Evolutionary conservation across 2,113 vertebrate genomes (phyloP), one percentile per base, ranked within the genome.

Genomic region (Dicrurus megarhynchus): DNA sequence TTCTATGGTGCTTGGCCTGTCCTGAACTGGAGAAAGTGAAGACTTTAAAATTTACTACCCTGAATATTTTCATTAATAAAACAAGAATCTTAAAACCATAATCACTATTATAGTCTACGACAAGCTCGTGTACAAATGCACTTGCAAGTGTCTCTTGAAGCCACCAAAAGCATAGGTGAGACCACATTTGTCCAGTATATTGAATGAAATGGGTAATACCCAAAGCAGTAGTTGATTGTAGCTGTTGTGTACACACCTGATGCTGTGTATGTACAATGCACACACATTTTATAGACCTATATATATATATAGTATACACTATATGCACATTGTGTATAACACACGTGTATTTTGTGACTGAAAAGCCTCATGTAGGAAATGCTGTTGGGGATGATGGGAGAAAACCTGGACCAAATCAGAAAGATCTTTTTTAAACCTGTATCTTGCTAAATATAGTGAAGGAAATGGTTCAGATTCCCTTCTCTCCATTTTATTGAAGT

Each of bases 301-400:
- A n/a, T n/a, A n/a, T n/a, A n/a, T n/a, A n/a, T n/a, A n/a, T n/a
- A 0, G 16, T 18, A 9, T 4, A 67, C 23, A 19, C 24, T 20
- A 24, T 5, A 18, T 6, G 27, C 23, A 19, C 33, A 35, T 5
- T 18, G 22, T 10, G 16, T 19, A 27, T 20, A 24, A 35, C 10
- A 17, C 44, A 14, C 5, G 4, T 49, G 33, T 16, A 3, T 47
- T 35, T 80, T 65, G 11, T 50, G 46, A 24, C 42, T 71, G 22
- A 50, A 35, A 30, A 80, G 11, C 21, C 15, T 69, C 18, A 1
- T 67, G 11, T 37, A 23, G 33, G 55, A 50, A 63, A 69, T 64
- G 42, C 32, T 22, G 14, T 19, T 67, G 44, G 26, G 16, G 9
- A 35, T 24, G 64, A 55, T 3, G 1, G 39, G 35, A 15, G 18